Percentiles rank a stretch among this genome's conserved stretches.
These are phyloP conservation scores for Tachypleus tridentatus DNA, from an alignment of 1,140 invertebrate genomes.

Conservation along the genomic window DNA sequence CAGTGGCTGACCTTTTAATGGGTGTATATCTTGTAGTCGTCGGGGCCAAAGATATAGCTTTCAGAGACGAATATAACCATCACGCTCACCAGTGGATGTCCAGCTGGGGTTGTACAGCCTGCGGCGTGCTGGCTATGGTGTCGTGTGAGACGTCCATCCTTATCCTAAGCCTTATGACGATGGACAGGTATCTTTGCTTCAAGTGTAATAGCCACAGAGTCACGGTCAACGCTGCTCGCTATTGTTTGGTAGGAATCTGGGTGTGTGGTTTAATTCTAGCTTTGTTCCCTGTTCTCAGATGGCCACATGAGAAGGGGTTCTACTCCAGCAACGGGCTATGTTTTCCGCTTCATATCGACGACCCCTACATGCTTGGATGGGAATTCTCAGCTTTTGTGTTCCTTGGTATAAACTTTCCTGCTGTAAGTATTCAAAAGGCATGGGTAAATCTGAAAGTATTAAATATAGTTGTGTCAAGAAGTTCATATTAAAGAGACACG, in stretches of 20 bases:
- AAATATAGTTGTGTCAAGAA: too few species aligned
- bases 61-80: constrained; percentile 48
- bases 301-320: constrained; percentile 22
- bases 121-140: constrained; percentile 51
- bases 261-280: constrained; percentile 20
- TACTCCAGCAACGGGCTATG: constrained; percentile 35
- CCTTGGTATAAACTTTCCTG: constrained; percentile 31
- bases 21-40: constrained; percentile 60
- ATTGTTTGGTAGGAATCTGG: constrained; percentile 21
- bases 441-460: too few species aligned
- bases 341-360: constrained; percentile 33
- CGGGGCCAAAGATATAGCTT: constrained; percentile 50
- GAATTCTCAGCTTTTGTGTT: constrained; percentile 35
- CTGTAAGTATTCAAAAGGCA: constrained; percentile 18
- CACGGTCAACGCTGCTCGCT: constrained; percentile 14
- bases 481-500: too few species aligned
- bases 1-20: constrained; percentile 62
- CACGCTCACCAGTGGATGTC: constrained; percentile 52
- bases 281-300: constrained; percentile 21
- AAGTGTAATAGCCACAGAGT: constrained; percentile 20
- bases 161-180: constrained; percentile 59
- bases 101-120: constrained; percentile 49
- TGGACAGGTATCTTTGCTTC: constrained; percentile 46
- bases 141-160: constrained; percentile 60
- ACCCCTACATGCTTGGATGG: constrained; percentile 33